A percentile compares a stretch with the other conserved stretches of the same genome.
These are phyloP conservation scores for Trogon surrucura DNA, from an alignment of 2,113 vertebrate genomes.

Conservation along the genomic window DNA sequence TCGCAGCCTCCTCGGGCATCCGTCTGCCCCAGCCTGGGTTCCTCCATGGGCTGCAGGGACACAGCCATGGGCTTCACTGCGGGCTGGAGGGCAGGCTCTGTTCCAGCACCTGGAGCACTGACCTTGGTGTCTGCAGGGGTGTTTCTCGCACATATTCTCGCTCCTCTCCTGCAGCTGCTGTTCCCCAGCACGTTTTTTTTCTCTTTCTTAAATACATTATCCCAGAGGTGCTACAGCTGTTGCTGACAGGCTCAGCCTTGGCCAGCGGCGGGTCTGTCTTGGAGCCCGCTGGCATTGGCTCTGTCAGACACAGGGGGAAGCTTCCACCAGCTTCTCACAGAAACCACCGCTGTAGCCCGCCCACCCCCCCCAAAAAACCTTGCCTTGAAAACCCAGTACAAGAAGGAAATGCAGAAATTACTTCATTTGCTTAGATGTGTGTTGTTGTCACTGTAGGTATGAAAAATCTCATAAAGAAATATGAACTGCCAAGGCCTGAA, in stretches of 20 bases:
- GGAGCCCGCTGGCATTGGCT: accelerated
- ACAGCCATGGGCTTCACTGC: too few species aligned
- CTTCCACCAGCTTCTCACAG: background rate
- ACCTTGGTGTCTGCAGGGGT: too few species aligned
- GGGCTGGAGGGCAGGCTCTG: too few species aligned
- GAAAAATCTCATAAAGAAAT: slow-evolving; percentile 89
- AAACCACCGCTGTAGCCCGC: background rate
- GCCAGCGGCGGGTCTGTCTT: accelerated
- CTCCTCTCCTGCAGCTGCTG: background rate
- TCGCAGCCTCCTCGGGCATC: too few species aligned
- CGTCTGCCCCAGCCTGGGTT: too few species aligned
- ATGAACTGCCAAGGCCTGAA: slow-evolving; percentile 85
- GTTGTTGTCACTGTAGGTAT: slow-evolving; percentile 75
- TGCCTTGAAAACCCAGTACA: background rate
- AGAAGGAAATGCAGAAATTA: background rate
- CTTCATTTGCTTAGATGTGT: background rate
- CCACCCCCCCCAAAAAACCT: background rate
- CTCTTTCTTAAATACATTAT: background rate
- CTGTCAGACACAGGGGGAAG: background rate
- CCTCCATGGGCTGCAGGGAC: too few species aligned
- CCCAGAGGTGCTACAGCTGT: too few species aligned
- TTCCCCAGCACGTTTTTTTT: too few species aligned
- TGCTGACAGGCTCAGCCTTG: too few species aligned
- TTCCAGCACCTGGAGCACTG: too few species aligned
- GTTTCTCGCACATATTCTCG: background rate